Base-by-base conservation (phyloP, 1,140 invertebrate species). In the Bombus affinis region DNA sequence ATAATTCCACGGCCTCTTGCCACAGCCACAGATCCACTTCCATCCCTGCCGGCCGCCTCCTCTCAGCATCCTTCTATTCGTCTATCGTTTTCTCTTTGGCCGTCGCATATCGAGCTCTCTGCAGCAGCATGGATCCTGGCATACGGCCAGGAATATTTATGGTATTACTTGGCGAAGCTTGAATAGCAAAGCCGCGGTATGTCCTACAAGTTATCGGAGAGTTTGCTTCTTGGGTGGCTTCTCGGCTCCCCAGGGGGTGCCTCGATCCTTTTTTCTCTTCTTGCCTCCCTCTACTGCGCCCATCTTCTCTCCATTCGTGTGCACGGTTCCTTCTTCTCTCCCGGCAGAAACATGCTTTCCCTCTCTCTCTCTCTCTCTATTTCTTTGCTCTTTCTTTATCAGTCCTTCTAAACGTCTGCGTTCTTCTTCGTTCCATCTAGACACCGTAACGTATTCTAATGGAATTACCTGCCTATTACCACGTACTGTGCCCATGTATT, bases 171-270 rank as follows among this genome's bases (percentile, higher is more conserved):
- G 82, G 89, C 86, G 78, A 86, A 87, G 91, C 86, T 92, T 91
- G 92, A 92, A 92, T 93, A 92, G 91, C 91, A 89, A 90, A 91
- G 91, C 89, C 88, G 88, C 89, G 89, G 89, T 91, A 92, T 93
- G 93, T 93, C 92, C 91, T 93, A 91, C 92, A 91, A 94, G 92
- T 92, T 93, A 93, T 93, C 92, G 92, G 90, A 90, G 87, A 92
- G 92, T 92, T 91, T 92, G 93, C 94, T 94, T 93, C 93, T 94
- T 94, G 94, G 94, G 94, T 94, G 94, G 94, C 93, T 94, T 91
- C 87, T 85, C 89, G 86, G 75, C 93, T 93, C 93, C 91, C 93
- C 93, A 89, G 93, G 94, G 93, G 93, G 93, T 94, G 92, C 90
- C 89, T 87, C 88, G 85, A 86, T 75, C 76, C 84, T 81, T 80